Base-by-base conservation (phyloP, 2,797 vertebrate species). In the Ctenosaura bakeri region DNA sequence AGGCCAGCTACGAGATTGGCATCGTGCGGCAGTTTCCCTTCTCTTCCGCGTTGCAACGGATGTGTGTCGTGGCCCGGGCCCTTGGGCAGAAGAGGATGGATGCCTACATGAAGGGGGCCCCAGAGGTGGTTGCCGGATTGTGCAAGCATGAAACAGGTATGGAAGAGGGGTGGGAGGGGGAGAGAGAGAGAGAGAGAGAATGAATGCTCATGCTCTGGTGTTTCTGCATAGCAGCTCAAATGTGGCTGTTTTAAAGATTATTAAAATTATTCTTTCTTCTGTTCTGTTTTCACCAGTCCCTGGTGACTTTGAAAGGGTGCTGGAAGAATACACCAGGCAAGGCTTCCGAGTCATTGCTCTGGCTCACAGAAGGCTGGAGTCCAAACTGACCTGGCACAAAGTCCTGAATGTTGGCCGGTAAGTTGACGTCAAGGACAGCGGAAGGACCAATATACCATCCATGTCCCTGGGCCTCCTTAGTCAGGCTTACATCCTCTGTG, bases 11-110 rank as follows among this genome's bases (percentile, higher is more conserved):
- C 89, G 99, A 99, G 95, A 99, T 99, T 13, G 99, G 99, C 91
- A 99, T 99, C 0, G 98, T 99, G 78, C 98, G 98, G 10, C 99
- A 99, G 97, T 99, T 99, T 94, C 99, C 99, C 1, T 99, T 99
- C 96, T 99, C 99, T 74, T 99, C 99, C 6, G 98, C 97, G 10
- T 91, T 99, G 91, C 99, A 99, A 96, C 98, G 99, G 87, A 99
- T 99, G 99, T 98, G 98, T 80, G 98, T 99, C 10, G 98, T 99
- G 86, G 97, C 98, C 0, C 98, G 98, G 92, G 97, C 98, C 84
- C 97, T 99, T 0, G 98, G 99, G 50, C 98, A 98, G 93, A 99
- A 98, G 94, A 98, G 98, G 66, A 99, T 99, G 99, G 98, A 99
- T 69, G 98, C 98, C 35, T 99, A 98, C 92, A 97, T 98, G 96